Base-by-base conservation (phyloP, 64 coral and sea anemone species). In the Porites lutea region DNA sequence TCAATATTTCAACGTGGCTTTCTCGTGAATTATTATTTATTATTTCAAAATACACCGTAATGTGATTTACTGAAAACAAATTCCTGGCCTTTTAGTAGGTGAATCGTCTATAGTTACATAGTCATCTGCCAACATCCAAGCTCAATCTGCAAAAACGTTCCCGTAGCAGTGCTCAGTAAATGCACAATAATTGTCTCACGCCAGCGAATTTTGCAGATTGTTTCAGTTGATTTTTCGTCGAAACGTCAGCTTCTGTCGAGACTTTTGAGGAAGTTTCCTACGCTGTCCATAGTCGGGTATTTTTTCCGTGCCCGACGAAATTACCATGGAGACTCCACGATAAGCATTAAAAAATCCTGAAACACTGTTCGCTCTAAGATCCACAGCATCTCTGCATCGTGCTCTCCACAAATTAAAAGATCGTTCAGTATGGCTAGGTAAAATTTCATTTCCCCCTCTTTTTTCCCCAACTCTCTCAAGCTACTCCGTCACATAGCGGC, bases 401-500 rank as follows among this genome's bases (percentile, higher is more conserved):
- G 59, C 82, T 50, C 65, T 89, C 75, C 72, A 89, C 20, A 22
- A 65, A 78, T 52, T 78, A 67, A 89, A 79, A 69, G 47, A 65
- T 67, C 74, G 48, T 67, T 68, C 37, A 13, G 62, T 48, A 10
- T 52, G 18, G 21, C 46, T 48, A 9, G 14, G 44, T 84, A 84
- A 84, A 84, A 84, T 69, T 47, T 16, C 46, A 78, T 19, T 53
- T 58, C 22, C 22, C 10, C 4, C 51, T 50, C 2, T 10, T 50
- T 64, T 19, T 19, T 46, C 23, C 7, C 3, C 69, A 10, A 8
- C 9, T 72, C 18, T 23, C 45, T 83, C 54, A 92, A 4, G 65
- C 91, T 43, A 65, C 82, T 27, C 91, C 91, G 58, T 87, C 91
- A 61, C 82, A 93, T 50, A 87, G 48, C 52, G 82, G 72, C 57